Evolutionary conservation across 2,888 invertebrate genomes (phyloP), one percentile per base, ranked within the genome.

Genomic region (Leucophenga maculata): DNA sequence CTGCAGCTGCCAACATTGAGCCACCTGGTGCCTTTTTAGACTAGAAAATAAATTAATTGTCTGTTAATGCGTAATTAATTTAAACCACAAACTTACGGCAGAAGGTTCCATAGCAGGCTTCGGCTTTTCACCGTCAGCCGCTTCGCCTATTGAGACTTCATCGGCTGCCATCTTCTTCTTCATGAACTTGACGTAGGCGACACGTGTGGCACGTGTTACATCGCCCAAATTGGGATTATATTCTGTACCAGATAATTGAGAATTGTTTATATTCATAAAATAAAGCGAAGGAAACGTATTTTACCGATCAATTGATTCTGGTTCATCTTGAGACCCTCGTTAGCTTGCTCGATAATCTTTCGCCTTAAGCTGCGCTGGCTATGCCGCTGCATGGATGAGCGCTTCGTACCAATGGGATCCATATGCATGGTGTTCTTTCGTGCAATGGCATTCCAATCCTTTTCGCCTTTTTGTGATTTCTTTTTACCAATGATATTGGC

Each of bases 141-240:
- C 78, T 1, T 50, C 60, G 1, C 39, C 73, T 18, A 83, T 69
- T 4, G 83, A 92, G 0, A 91, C 90, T 52, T 86, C 86, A 6
- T 86, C 86, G 8, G 86, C 85, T 67, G 91, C 91, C 75, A 93
- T 90, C 88, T 94, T 93, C 84, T 91, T 92, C 73, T 92, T 92
- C 93, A 96, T 96, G 86, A 96, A 96, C 88, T 95, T 96, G 67
- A 95, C 95, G 79, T 96, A 96, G 0, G 96, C 96, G 16, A 95
- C 92, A 78, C 95, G 90, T 0, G 95, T 94, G 1, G 93, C 93
- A 0, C 94, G 93, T 0, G 95, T 92, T 1, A 95, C 93, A 0
- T 91, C 91, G 1, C 92, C 91, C 44, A 96, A 89, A 77, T 93
- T 93, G 0, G 95, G 95, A 89, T 96, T 96, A 88, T 93, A 95